Evolutionary conservation across 1,140 invertebrate genomes (phyloP).

Genomic region (Sycophila sp.): DNA sequence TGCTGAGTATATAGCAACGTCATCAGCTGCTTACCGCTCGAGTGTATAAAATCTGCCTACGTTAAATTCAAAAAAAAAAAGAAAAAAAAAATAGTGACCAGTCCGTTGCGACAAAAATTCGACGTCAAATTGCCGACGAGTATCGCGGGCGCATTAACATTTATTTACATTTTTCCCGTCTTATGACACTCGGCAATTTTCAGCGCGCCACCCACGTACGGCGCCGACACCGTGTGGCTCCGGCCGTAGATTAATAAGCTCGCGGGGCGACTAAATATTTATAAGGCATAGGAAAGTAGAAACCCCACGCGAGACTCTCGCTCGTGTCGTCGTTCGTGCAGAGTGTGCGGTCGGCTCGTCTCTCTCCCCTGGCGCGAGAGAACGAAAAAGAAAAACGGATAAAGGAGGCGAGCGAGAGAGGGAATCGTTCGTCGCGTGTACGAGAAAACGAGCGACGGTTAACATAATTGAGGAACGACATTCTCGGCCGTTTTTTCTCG

Average conservation of each 20-base stretch:
- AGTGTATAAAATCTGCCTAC: too few species aligned
- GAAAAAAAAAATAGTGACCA: too few species aligned
- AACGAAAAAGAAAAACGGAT: not conserved
- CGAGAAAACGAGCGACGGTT: conserved; percentile 27
- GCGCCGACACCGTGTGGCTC: not conserved
- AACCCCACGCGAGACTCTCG: conserved; percentile 9
- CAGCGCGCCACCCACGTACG: too few species aligned
- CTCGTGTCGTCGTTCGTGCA: not conserved
- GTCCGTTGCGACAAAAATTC: too few species aligned
- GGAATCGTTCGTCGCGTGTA: conserved; percentile 16
- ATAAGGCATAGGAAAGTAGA: not conserved
- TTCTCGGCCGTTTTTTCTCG: conserved; percentile 4
- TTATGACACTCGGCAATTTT: not conserved
- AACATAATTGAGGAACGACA: conserved; percentile 34
- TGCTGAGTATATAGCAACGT: too few species aligned
- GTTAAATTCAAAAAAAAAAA: too few species aligned
- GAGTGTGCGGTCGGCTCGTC: not conserved
- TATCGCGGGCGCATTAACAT: too few species aligned
- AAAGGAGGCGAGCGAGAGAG: conserved; percentile 1
- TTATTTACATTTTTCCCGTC: not conserved
- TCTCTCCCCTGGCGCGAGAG: not conserved
- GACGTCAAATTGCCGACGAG: too few species aligned
- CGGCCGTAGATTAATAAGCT: conserved; percentile 6
- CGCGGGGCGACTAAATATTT: conserved; percentile 34
- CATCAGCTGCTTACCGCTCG: too few species aligned